These are phyloP conservation scores for Dryobates pubescens DNA, from an alignment of 2,797 vertebrate genomes.

Conservation along the genomic window DNA sequence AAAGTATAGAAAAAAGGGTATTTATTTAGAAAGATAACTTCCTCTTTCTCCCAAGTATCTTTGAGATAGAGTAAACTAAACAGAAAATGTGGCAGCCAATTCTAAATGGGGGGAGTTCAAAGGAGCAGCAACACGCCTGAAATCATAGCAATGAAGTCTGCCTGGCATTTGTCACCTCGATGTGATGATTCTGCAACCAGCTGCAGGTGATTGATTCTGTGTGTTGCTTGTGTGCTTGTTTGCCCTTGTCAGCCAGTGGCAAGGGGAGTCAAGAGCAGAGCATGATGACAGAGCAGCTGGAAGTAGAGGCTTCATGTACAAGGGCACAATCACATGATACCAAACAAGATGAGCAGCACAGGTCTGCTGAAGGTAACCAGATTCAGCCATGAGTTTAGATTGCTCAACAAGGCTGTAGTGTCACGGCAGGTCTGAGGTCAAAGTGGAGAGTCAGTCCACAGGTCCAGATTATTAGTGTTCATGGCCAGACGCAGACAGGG, in stretches of 20 bases:
- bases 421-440: background rate
- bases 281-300: background rate
- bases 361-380: background rate
- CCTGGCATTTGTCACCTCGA: background rate
- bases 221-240: fast-evolving
- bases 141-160: background rate
- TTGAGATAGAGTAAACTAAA: background rate
- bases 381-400: background rate
- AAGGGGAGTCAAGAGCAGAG: background rate
- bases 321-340: background rate
- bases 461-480: background rate
- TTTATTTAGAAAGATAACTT: background rate
- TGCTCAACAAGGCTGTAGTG: fast-evolving
- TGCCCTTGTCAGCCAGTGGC: background rate
- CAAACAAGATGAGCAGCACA: background rate
- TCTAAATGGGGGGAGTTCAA: background rate
- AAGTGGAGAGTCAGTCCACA: background rate
- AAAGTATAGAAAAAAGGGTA: background rate
- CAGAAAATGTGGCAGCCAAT: background rate
- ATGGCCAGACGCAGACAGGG: background rate
- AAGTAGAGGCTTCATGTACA: background rate
- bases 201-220: background rate
- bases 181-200: background rate
- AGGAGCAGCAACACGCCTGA: background rate
- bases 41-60: background rate